Conservation (phyloP, 23 tunicate species). For the Ciona savignyi region DNA sequence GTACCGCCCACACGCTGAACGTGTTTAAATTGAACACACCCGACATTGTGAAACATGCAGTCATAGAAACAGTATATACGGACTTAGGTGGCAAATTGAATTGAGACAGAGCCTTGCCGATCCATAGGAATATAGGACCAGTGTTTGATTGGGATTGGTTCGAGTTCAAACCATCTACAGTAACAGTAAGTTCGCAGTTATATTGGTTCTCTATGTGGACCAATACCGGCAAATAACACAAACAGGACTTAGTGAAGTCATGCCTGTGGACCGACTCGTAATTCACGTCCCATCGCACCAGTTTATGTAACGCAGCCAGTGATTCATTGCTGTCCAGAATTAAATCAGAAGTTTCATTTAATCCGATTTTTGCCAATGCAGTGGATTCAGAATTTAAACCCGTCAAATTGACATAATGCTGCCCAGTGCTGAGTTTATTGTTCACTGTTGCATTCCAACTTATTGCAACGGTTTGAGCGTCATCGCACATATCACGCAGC, state of each 20-base stretch:
- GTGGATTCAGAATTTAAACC: not conserved
- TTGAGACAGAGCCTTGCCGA: slow-evolving; percentile 42
- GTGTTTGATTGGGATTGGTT: slow-evolving; percentile 15
- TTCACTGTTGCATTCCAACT: slow-evolving; percentile 12
- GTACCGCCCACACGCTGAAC: slow-evolving; percentile 77
- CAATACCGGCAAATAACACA: slow-evolving; percentile 37
- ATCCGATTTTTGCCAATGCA: slow-evolving; percentile 12
- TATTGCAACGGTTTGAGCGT: slow-evolving; percentile 17
- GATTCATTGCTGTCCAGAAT: slow-evolving; percentile 19
- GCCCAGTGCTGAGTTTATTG: slow-evolving; percentile 1
- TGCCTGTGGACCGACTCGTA: slow-evolving; percentile 3
- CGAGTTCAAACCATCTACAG: slow-evolving; percentile 28
- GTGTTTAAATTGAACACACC: slow-evolving; percentile 75
- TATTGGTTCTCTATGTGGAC: slow-evolving; percentile 36
- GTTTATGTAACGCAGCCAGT: slow-evolving; percentile 57
- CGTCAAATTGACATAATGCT: slow-evolving; percentile 18
- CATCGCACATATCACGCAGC: not conserved
- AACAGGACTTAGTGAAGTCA: slow-evolving; percentile 26
- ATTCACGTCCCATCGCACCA: slow-evolving; percentile 56
- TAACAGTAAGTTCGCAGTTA: slow-evolving; percentile 40
- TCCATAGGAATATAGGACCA: slow-evolving; percentile 56
- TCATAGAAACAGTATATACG: slow-evolving; percentile 21
- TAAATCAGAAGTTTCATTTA: not conserved
- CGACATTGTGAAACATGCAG: slow-evolving; percentile 50
- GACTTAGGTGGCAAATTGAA: slow-evolving; percentile 37